Conservation (phyloP, 2,113 vertebrate genomes). For the Pandion haliaetus region DNA sequence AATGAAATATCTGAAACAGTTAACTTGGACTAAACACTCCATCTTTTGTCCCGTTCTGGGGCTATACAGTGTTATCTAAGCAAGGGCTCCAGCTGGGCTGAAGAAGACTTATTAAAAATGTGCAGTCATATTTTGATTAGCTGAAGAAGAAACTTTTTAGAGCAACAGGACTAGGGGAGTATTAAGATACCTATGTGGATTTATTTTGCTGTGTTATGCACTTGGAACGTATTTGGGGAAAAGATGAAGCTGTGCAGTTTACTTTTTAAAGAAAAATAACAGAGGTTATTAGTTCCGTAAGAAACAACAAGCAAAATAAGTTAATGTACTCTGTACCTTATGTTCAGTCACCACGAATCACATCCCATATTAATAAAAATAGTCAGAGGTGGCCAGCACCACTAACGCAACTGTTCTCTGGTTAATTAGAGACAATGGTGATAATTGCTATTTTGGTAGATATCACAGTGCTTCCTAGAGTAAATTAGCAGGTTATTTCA, state of each 20-base stretch:
- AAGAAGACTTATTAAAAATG: not conserved
- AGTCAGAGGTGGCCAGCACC: not conserved
- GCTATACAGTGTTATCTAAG: not conserved
- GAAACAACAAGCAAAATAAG: not conserved
- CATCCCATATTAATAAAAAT: not conserved
- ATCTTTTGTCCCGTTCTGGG: not conserved
- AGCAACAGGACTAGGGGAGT: not conserved
- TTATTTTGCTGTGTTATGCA: not conserved
- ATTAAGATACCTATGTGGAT: not conserved
- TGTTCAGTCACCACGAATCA: not conserved
- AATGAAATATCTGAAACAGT: not conserved
- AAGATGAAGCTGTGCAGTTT: not conserved
- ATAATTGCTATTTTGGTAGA: not conserved
- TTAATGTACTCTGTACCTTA: not conserved
- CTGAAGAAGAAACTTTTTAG: not conserved
- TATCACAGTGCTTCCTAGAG: not conserved
- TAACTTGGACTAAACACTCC: not conserved
- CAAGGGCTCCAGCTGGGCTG: not conserved
- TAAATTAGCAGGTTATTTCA: not conserved
- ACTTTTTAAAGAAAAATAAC: not conserved
- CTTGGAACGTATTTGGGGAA: not conserved
- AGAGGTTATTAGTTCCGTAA: not conserved
- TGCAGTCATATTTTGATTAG: not conserved
- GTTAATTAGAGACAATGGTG: not conserved
- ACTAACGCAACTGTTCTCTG: not conserved